Evolutionary conservation across 1,140 invertebrate species (phyloP).

Genomic region (Leucophenga varia): DNA sequence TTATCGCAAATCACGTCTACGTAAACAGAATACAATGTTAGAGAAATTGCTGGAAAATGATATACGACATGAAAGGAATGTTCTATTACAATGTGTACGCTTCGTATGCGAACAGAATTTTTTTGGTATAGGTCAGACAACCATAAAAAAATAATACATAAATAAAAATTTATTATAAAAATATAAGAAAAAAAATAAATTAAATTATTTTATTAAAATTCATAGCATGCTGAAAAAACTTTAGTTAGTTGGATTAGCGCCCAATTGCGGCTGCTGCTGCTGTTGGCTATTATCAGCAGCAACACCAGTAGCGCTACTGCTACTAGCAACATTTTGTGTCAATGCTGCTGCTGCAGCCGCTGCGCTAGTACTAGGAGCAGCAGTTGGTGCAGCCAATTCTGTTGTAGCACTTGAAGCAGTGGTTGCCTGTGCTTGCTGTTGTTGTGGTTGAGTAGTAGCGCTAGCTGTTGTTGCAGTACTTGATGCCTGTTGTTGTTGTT

Average conservation of each 20-base stretch:
- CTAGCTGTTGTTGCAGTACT: constrained; percentile 27
- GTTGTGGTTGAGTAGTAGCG: too few relatives aligned
- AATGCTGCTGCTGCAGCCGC: not conserved
- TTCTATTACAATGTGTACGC: constrained; percentile 72
- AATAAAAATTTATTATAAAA: not conserved
- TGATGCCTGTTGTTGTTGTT: constrained; percentile 21
- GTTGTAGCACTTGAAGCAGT: too few relatives aligned
- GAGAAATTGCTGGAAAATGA: constrained; percentile 65
- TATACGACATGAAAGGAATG: constrained; percentile 72
- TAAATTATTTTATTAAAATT: constrained; percentile 1
- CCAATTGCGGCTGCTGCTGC: too few relatives aligned
- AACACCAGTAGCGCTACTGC: too few relatives aligned
- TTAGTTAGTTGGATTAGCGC: constrained; percentile 31
- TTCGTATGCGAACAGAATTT: constrained; percentile 72
- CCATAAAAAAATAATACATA: not conserved
- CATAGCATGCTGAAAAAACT: too few relatives aligned
- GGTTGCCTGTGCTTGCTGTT: too few relatives aligned
- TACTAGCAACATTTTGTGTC: too few relatives aligned
- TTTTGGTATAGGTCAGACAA: constrained; percentile 61
- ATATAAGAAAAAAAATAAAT: not conserved
- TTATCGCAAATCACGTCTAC: constrained; percentile 45
- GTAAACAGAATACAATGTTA: constrained; percentile 58
- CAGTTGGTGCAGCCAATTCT: constrained; percentile 19
- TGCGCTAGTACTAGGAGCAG: not conserved
- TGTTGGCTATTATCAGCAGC: too few relatives aligned